Evolutionary conservation across 2,797 vertebrate species (phyloP).

Genomic region (Dryobates pubescens): DNA sequence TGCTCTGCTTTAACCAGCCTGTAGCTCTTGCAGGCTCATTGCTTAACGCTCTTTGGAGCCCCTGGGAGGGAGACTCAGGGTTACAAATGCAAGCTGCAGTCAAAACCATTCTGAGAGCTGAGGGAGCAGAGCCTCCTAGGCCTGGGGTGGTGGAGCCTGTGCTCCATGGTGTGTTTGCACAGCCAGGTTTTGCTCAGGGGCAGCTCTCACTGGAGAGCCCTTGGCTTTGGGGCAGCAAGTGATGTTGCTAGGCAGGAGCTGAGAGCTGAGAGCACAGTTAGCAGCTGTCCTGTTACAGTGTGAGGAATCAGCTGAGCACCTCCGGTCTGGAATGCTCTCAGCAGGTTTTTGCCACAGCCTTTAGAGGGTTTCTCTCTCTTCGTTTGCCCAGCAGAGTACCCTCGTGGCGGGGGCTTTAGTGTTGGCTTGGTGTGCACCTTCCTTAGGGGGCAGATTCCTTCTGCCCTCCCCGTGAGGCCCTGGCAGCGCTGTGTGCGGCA

Average conservation of each 20-base stretch:
- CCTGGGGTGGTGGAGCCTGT: neutral
- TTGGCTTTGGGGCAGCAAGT: neutral
- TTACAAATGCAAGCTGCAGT: neutral
- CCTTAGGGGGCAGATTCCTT: too few species aligned
- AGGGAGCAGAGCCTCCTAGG: neutral
- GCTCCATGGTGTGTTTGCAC: neutral
- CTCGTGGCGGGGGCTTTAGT: too few species aligned
- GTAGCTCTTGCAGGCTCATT: neutral
- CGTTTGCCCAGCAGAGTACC: too few species aligned
- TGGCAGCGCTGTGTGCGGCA: too few species aligned
- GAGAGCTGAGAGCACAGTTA: fast-evolving
- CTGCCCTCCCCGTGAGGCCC: too few species aligned
- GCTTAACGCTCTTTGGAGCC: neutral
- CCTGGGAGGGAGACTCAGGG: neutral
- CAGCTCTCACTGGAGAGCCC: neutral
- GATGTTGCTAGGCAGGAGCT: too few species aligned
- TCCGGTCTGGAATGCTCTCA: fast-evolving
- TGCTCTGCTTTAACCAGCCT: neutral
- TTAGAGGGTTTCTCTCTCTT: too few species aligned
- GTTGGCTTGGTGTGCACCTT: too few species aligned
- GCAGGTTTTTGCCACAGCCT: fast-evolving
- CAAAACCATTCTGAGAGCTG: neutral
- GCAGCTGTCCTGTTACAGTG: neutral
- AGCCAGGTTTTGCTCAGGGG: neutral
- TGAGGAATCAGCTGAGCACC: neutral